Evolutionary conservation across 2,797 vertebrate genomes (phyloP), one percentile per base, ranked within the genome.

Genomic region (Mormyrops attenuatus): DNA sequence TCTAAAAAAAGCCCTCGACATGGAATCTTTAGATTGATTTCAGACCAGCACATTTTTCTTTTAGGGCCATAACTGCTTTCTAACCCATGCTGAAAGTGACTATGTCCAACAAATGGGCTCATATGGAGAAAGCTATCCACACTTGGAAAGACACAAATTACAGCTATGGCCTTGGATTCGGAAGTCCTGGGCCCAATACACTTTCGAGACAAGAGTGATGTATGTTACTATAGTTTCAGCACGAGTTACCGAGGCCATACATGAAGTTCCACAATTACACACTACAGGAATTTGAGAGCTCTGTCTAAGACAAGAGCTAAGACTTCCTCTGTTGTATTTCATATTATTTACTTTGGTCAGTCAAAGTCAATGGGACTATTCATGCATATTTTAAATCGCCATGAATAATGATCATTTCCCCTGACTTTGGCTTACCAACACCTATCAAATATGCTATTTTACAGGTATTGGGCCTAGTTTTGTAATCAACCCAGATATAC

Each of bases 1-100:
- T 13, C 44, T 26, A 22, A 50, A 50, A 26, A 22, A 85, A n/a
- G 22, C 47, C 47, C 49, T 49, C 52, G 44, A 85, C 44, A 50
- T 85, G 47, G 82, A 44, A 50, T 85, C n/a, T 49, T 22, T 50
- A 85, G 82, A 80, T n/a, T 41, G 73, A 80, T 80, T 73, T 80
- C 38, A 41, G 38, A 80, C 73, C 34, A 9, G 38, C 17, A 41
- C 41, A 44, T 80, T 44, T n/a, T 80, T 80, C 38, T 80, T 44
- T 80, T 80, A 80, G 34, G 7, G 38, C 73, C 38, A 9, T 80
- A n/a, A n/a, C 73, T n/a, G 73, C 41, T 44, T 80, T 80, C 41
- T 80, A 22, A 80, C 73, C 73, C 73, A 80, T n/a, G 73, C 73
- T 47, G 73, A 44, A 80, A 80, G 41, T 80, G 17, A 80, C 73